Percentiles rank a stretch among this genome's conserved stretches.
Conservation (phyloP, 2,797 vertebrate species). For the Leuciscus waleckii region DNA sequence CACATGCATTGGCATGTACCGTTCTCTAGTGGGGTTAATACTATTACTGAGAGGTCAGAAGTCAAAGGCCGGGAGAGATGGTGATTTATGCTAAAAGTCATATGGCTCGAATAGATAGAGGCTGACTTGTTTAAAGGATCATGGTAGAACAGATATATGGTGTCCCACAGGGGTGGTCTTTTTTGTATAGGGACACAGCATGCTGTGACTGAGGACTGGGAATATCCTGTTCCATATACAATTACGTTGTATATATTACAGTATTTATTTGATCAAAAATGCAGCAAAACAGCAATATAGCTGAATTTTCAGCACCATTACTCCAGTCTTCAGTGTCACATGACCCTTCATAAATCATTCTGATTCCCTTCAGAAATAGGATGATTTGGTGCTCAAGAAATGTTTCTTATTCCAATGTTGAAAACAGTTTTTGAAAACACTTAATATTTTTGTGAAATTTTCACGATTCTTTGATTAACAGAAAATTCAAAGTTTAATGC, state of each 20-base stretch:
- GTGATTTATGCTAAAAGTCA: constrained; percentile 34
- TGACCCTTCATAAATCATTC: background rate
- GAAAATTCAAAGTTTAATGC: background rate
- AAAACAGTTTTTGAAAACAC: background rate
- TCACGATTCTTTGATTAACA: background rate
- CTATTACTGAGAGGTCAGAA: constrained; percentile 46
- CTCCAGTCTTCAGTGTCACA: background rate
- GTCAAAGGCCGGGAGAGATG: constrained; percentile 32
- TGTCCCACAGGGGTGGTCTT: background rate
- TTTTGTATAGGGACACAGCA: background rate
- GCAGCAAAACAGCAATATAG: background rate
- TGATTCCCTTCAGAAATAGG: background rate
- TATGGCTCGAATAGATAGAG: constrained; percentile 5
- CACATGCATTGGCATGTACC: constrained; percentile 23
- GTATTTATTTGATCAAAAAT: background rate
- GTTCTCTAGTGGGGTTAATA: constrained; percentile 28
- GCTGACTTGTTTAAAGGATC: constrained; percentile 36
- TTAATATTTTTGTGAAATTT: background rate
- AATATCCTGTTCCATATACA: background rate
- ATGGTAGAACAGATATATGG: background rate
- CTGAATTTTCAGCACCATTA: background rate
- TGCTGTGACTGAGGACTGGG: background rate
- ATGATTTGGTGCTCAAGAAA: background rate
- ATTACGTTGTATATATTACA: too few relatives aligned
- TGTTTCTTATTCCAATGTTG: background rate